Base-by-base conservation (phyloP, 1,140 invertebrate species). In the Zophobas morio region DNA sequence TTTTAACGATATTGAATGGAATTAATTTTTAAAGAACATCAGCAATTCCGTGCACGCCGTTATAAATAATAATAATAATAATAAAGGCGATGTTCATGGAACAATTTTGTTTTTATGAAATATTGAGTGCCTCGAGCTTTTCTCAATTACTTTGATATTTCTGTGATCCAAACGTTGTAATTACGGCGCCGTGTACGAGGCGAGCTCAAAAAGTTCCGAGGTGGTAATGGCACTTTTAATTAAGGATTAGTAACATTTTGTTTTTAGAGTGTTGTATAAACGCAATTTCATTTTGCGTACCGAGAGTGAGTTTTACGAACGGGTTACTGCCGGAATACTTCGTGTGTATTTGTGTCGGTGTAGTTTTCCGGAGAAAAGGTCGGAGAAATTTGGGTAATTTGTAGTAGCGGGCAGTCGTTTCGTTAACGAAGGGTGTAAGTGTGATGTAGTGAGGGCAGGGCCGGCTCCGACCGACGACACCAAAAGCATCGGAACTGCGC, bases 21-120 rank as follows among this genome's bases (percentile, higher is more conserved):
- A 66, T 42, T 66, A 66, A 42, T 66, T 66, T 66, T 40, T 40
- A 40, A 66, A 40, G 42, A 36, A 66, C n/a, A 66, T 40, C 6
- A 66, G 35, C 33, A 66, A 42, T 32, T 42, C 36, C 37, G 57
- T 63, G 6, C 32, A 36, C 32, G 5, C n/a, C 60, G 33, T 66
- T 42, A 66, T 40, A 66, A 66, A 66, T 66, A 66, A 66, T 42
- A 42, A 66, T 66, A 66, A 66, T 60, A 66, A 66, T 66, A 39
- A 1, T 42, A n/a, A 39, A 36, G 3, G 36, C 35, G 37, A 66
- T 66, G 60, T 1, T 40, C 37, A 66, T 66, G 8, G n/a, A 60
- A 60, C 37, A 60, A 40, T 36, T 66, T 20, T 20, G 20, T 20
- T 20, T 66, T 63, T 33, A n/a, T 66, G 60, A 32, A 36, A 66